phyloP scores from a whole-genome alignment of 2,888 invertebrate species.

The Zootermopsis nevadensis region DNA sequence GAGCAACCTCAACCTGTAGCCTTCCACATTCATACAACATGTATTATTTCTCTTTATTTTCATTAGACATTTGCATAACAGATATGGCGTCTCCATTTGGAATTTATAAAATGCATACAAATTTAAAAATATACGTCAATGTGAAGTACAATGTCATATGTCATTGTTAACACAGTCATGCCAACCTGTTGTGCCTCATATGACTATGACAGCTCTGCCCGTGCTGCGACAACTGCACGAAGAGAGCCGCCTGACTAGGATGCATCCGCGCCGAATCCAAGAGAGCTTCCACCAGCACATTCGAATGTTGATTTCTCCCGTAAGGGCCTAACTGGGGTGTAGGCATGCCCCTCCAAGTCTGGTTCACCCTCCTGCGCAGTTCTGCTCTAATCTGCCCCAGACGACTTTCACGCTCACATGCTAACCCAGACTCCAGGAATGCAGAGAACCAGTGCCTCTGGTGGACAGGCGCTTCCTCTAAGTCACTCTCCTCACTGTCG shows the following conservation, averaged over 20 bases:
- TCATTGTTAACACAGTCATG: no score
- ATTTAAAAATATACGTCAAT: no score
- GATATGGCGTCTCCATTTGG: no score
- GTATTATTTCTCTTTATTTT: no score
- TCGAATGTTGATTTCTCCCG: slow-evolving; percentile 51
- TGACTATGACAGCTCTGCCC: slow-evolving; percentile 29
- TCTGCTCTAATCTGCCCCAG: slow-evolving; percentile 61
- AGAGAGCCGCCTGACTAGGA: slow-evolving; percentile 57
- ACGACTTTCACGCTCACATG: slow-evolving; percentile 59
- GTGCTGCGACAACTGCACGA: slow-evolving; percentile 50
- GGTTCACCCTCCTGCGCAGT: slow-evolving; percentile 65
- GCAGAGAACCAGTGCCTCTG: slow-evolving; percentile 64
- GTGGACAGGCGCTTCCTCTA: slow-evolving; percentile 55
- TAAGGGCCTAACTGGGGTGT: slow-evolving; percentile 58
- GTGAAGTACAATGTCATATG: not conserved
- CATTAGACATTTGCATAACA: no score
- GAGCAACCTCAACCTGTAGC: no score
- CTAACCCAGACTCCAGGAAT: slow-evolving; percentile 56
- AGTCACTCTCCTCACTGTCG: slow-evolving; percentile 64
- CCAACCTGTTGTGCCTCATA: slow-evolving; percentile 22
- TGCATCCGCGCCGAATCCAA: slow-evolving; percentile 58
- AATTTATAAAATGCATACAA: no score
- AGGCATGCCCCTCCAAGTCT: slow-evolving; percentile 59
- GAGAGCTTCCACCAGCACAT: slow-evolving; percentile 58
- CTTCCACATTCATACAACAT: no score